These are phyloP conservation scores for Slavum lentiscoides DNA, from an alignment of 2,888 invertebrate species.

Conservation along the genomic window DNA sequence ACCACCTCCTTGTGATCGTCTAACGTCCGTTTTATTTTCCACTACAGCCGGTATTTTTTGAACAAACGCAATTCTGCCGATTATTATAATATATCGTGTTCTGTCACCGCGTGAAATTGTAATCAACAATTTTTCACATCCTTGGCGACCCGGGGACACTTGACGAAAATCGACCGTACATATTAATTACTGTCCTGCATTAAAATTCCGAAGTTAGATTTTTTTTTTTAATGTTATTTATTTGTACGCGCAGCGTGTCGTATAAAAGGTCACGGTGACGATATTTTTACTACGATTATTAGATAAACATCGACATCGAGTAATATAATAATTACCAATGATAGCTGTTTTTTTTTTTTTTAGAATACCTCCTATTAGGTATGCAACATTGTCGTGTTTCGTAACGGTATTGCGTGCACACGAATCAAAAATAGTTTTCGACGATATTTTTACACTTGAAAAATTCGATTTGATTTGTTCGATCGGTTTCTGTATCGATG, in stretches of 20 bases:
- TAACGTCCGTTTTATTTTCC: too few relatives aligned
- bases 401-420: too few relatives aligned
- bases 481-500: too few relatives aligned
- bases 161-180: conserved; percentile 11
- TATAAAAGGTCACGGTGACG: conserved; percentile 10
- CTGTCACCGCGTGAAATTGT: conserved; percentile 9
- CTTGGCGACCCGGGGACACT: conserved; percentile 19
- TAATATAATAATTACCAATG: not conserved
- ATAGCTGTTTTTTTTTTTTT: too few relatives aligned
- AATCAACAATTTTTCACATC: conserved; percentile 38
- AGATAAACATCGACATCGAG: not conserved
- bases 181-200: not conserved
- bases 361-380: too few relatives aligned
- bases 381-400: too few relatives aligned
- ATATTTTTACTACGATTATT: not conserved
- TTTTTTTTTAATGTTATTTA: not conserved
- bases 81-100: not conserved
- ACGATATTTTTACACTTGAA: too few relatives aligned
- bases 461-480: too few relatives aligned
- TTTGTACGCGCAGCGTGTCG: not conserved
- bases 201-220: not conserved
- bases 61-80: too few relatives aligned
- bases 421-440: too few relatives aligned
- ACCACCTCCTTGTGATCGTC: too few relatives aligned
- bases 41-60: too few relatives aligned